phyloP scores from a whole-genome alignment of 2,797 vertebrate genomes.

The Siniperca scherzeri region DNA sequence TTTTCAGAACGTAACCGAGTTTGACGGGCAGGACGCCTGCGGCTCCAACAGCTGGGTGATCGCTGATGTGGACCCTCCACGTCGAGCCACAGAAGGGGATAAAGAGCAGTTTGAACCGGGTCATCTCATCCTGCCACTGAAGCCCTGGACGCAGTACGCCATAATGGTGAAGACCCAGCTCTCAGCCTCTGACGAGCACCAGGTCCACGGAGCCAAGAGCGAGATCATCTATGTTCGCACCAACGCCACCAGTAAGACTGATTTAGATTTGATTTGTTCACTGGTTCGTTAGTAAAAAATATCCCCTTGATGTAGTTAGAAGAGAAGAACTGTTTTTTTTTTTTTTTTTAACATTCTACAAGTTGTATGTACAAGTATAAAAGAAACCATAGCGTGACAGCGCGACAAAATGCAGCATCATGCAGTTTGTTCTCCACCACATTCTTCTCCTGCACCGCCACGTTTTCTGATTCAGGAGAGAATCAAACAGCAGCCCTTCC shows the following conservation, averaged over 20 bases:
- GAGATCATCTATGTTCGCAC: constrained; percentile 97
- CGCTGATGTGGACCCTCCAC: constrained; percentile 93
- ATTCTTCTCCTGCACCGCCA: neutral
- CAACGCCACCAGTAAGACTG: constrained; percentile 92
- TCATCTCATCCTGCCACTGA: constrained; percentile 91
- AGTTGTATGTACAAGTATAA: neutral
- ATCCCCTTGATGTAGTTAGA: neutral
- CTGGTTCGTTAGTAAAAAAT: neutral
- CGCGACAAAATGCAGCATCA: no score
- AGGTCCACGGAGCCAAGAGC: constrained; percentile 96
- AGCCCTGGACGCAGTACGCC: constrained; percentile 98
- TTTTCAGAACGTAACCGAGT: constrained; percentile 96
- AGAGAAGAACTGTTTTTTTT: no score
- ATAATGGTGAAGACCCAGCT: constrained; percentile 97
- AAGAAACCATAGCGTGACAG: neutral
- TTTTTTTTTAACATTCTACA: no score
- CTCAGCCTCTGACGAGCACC: constrained; percentile 93
- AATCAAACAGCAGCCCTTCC: neutral
- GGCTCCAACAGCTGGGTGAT: constrained; percentile 99
- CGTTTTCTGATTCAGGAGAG: neutral
- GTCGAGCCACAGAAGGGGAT: constrained; percentile 86
- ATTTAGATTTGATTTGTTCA: neutral
- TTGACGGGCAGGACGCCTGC: constrained; percentile 97
- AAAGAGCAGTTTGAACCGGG: constrained; percentile 89
- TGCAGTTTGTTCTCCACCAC: neutral